Evolutionary conservation across 1,140 invertebrate genomes (phyloP).

Genomic region (Orius insidiosus): DNA sequence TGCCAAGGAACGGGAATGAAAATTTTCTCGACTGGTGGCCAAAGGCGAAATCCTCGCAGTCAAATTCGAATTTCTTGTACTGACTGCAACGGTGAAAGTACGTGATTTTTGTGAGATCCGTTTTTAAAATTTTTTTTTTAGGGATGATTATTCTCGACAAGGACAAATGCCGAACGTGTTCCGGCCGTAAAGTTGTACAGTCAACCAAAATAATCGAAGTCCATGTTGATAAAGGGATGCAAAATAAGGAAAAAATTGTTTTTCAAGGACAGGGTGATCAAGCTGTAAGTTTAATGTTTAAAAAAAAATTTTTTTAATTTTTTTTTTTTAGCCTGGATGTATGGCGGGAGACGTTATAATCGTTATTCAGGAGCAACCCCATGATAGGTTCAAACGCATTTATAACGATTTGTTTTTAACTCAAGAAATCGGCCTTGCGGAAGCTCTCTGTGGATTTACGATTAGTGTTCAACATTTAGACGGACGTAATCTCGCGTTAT

Average conservation of each 20-base stretch:
- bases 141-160: slow-evolving; percentile 61
- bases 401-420: slow-evolving; percentile 60
- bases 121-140: slow-evolving; percentile 16
- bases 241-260: slow-evolving; percentile 68
- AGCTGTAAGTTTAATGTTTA: slow-evolving; percentile 27
- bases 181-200: slow-evolving; percentile 60
- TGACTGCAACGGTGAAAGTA: slow-evolving; percentile 44
- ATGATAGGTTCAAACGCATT: slow-evolving; percentile 55
- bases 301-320: slow-evolving; percentile 4
- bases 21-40: slow-evolving; percentile 43
- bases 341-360: slow-evolving; percentile 80
- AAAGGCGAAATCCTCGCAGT: slow-evolving; percentile 59
- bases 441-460: slow-evolving; percentile 78
- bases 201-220: slow-evolving; percentile 73
- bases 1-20: slow-evolving; percentile 67
- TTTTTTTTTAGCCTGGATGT: slow-evolving; percentile 39
- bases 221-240: slow-evolving; percentile 81
- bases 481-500: slow-evolving; percentile 56
- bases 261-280: slow-evolving; percentile 84
- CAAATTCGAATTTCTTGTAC: slow-evolving; percentile 60
- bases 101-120: slow-evolving; percentile 6
- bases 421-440: slow-evolving; percentile 56
- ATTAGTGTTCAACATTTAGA: slow-evolving; percentile 72
- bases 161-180: slow-evolving; percentile 61
- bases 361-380: slow-evolving; percentile 66